Percentiles rank a stretch among this genome's conserved stretches.
Conservation (phyloP, 2,113 vertebrate genomes). For the Heterotilapia buettikoferi region DNA sequence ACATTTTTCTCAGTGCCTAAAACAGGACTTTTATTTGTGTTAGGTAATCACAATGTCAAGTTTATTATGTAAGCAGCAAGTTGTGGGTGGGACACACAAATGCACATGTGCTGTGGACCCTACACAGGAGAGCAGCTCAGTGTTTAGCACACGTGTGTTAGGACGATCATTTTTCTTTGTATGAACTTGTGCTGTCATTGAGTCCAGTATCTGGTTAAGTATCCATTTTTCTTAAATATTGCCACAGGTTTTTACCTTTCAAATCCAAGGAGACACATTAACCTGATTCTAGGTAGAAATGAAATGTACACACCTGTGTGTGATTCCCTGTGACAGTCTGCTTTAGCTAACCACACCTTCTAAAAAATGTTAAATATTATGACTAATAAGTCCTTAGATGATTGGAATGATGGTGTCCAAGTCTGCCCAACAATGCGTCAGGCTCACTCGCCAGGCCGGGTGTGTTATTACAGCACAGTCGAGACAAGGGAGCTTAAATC, state of each 20-base stretch:
- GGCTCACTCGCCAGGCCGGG: constrained; percentile 6
- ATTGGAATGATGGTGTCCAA: not conserved
- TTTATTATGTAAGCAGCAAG: not conserved
- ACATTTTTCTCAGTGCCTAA: not conserved
- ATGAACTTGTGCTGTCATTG: not conserved
- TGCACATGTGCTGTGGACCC: not conserved
- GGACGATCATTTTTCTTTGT: not conserved
- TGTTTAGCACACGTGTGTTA: not conserved
- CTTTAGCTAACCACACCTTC: not conserved
- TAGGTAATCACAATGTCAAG: not conserved
- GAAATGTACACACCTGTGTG: not conserved
- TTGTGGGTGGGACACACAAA: not conserved
- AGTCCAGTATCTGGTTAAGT: not conserved
- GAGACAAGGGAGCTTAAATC: constrained; percentile 30
- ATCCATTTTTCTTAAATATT: not conserved
- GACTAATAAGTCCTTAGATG: not conserved
- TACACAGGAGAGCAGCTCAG: not conserved
- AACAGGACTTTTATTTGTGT: not conserved
- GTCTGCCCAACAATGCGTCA: constrained; percentile 2
- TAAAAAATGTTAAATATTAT: not conserved
- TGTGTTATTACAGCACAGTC: constrained; percentile 30
- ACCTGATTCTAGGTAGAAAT: not conserved
- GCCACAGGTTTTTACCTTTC: not conserved
- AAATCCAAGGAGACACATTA: not conserved
- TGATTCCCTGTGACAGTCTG: too few species aligned